phyloP scores from a whole-genome alignment of 1,140 invertebrate genomes.

The Ridgeia piscesae region DNA sequence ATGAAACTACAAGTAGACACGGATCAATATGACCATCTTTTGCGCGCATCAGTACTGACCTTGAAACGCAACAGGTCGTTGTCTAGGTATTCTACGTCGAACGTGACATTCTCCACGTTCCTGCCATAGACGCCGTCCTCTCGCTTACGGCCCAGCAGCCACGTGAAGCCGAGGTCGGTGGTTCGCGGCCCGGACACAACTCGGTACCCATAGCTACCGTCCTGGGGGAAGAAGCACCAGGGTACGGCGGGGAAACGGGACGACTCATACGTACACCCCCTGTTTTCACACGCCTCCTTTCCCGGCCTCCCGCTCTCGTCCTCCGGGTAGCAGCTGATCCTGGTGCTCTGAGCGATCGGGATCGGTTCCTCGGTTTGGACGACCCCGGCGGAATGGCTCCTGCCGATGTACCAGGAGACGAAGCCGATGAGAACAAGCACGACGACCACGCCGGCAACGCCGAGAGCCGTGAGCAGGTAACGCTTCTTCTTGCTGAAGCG shows the following conservation, averaged over 20 bases:
- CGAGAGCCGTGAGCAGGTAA: neutral
- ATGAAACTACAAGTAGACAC: too few species aligned
- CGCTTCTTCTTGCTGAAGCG: neutral
- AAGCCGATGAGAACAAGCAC: neutral
- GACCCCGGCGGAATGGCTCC: neutral
- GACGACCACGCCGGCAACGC: neutral
- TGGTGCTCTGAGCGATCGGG: neutral
- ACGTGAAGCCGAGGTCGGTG: neutral
- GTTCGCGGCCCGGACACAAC: neutral
- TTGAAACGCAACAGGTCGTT: neutral
- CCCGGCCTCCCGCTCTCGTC: neutral
- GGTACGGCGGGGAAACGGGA: neutral
- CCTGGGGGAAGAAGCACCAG: conserved; percentile 13
- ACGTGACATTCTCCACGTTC: conserved; percentile 3
- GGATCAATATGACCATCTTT: conserved; percentile 12
- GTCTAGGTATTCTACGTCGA: neutral
- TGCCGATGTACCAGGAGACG: neutral
- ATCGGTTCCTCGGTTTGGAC: neutral
- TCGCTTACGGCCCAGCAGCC: neutral
- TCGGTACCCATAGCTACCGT: conserved; percentile 10
- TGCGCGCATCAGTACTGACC: neutral
- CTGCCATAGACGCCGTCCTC: neutral
- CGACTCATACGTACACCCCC: neutral
- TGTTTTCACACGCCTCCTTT: neutral
- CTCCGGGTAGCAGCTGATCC: neutral